Percentiles rank a stretch among this genome's conserved stretches.
Evolutionary conservation across 2,888 invertebrate genomes (phyloP).

Genomic region (Sipha maydis): DNA sequence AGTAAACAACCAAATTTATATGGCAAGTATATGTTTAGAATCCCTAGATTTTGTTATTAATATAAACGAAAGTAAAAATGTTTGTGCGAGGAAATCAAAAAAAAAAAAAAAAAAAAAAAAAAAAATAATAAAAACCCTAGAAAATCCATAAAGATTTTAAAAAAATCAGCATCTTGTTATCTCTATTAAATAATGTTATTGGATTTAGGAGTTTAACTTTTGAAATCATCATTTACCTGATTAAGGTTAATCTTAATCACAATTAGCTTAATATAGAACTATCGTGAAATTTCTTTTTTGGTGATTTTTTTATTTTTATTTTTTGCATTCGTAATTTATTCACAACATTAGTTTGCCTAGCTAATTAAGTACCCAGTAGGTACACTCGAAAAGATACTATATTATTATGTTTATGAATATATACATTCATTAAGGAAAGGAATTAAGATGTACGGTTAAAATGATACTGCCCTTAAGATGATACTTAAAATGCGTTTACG

Average conservation of each 20-base stretch:
- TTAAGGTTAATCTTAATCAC: background rate
- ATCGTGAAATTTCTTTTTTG: background rate
- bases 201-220: background rate
- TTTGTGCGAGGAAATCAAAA: too few relatives aligned
- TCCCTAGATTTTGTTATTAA: too few relatives aligned
- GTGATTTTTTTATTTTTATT: background rate
- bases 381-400: background rate
- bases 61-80: too few relatives aligned
- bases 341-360: background rate
- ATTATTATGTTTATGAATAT: too few relatives aligned
- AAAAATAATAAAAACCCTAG: too few relatives aligned
- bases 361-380: slow-evolving; percentile 6
- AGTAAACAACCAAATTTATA: too few relatives aligned
- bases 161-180: too few relatives aligned
- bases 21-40: too few relatives aligned
- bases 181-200: too few relatives aligned
- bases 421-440: slow-evolving; percentile 29
- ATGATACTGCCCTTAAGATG: background rate
- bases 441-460: slow-evolving; percentile 7
- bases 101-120: too few relatives aligned
- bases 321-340: background rate
- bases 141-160: too few relatives aligned
- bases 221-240: background rate
- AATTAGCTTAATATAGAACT: slow-evolving; percentile 2
- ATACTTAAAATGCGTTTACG: slow-evolving; percentile 21